These are phyloP conservation scores for Lampris incognitus DNA, from an alignment of 2,113 vertebrate genomes.

Conservation along the genomic window DNA sequence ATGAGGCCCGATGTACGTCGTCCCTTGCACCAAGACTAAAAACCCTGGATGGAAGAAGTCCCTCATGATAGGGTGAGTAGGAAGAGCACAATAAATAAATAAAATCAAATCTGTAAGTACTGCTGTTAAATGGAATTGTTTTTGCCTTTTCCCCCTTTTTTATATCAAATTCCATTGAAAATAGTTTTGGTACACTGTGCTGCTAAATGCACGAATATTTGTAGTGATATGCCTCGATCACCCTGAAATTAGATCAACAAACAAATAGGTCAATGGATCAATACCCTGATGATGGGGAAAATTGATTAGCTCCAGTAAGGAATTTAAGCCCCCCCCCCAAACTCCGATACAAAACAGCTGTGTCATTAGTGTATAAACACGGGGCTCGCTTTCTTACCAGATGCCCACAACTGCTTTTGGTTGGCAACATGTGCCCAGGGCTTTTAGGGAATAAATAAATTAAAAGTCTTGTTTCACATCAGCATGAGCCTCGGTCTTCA, in stretches of 20 bases:
- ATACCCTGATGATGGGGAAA: background rate
- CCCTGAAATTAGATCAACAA: background rate
- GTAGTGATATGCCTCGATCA: too few relatives aligned
- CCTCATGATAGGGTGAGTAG: background rate
- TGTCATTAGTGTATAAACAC: background rate
- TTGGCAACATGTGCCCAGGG: background rate
- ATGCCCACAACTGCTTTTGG: background rate
- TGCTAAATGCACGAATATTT: background rate
- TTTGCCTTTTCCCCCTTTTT: background rate
- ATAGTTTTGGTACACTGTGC: background rate
- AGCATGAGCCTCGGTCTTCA: constrained; percentile 29
- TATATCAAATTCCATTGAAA: background rate
- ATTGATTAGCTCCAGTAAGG: background rate
- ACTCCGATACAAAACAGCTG: background rate
- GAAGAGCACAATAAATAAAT: background rate
- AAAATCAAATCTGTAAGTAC: background rate
- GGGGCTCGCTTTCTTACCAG: background rate
- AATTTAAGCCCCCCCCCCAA: background rate
- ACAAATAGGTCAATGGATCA: background rate
- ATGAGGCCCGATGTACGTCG: too few relatives aligned
- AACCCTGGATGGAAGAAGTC: constrained; percentile 1
- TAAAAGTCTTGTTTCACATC: constrained; percentile 31
- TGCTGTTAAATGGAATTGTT: background rate
- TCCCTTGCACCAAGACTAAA: background rate
- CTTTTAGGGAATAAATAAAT: constrained; percentile 15